Conservation (phyloP, 2,797 vertebrate genomes). For the Nannoperca australis region DNA sequence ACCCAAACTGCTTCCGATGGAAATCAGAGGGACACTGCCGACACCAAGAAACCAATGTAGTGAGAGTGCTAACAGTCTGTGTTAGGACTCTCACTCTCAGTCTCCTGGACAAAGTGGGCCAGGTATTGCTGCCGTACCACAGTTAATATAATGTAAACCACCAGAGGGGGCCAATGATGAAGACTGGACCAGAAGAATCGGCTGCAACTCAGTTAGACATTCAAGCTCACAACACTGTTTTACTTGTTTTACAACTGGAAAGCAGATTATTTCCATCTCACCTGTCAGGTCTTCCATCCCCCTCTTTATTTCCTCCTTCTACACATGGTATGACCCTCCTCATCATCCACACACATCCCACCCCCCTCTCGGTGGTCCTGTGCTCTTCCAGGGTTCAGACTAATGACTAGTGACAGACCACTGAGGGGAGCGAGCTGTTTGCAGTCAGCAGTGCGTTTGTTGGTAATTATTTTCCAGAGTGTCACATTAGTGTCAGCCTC, state of each 20-base stretch:
- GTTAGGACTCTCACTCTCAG: not conserved
- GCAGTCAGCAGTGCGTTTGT: constrained; percentile 97
- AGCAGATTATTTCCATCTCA: constrained; percentile 64
- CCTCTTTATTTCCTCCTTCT: constrained; percentile 58
- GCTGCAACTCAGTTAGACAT: constrained; percentile 6
- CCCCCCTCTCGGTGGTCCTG: constrained; percentile 63
- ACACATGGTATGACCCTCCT: constrained; percentile 52
- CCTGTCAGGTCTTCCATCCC: constrained; percentile 56
- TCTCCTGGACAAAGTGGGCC: constrained; percentile 35
- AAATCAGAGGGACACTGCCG: constrained; percentile 25
- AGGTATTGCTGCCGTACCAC: constrained; percentile 16
- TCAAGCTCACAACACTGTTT: constrained; percentile 47
- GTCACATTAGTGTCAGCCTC: constrained; percentile 98
- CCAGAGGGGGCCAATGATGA: constrained; percentile 73
- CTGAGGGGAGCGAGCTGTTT: constrained; percentile 97
- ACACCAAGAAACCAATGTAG: constrained; percentile 5
- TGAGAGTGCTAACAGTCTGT: constrained; percentile 15
- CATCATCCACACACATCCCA: constrained; percentile 30
- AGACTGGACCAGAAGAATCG: constrained; percentile 9
- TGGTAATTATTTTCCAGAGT: constrained; percentile 99
- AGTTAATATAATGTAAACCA: constrained; percentile 66
- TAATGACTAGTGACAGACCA: constrained; percentile 96
- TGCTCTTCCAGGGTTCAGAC: constrained; percentile 85
- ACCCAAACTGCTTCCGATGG: constrained; percentile 8
- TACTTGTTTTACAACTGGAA: constrained; percentile 67